Base-by-base conservation (phyloP, 2,113 vertebrate genomes). In the Macaca nemestrina region DNA sequence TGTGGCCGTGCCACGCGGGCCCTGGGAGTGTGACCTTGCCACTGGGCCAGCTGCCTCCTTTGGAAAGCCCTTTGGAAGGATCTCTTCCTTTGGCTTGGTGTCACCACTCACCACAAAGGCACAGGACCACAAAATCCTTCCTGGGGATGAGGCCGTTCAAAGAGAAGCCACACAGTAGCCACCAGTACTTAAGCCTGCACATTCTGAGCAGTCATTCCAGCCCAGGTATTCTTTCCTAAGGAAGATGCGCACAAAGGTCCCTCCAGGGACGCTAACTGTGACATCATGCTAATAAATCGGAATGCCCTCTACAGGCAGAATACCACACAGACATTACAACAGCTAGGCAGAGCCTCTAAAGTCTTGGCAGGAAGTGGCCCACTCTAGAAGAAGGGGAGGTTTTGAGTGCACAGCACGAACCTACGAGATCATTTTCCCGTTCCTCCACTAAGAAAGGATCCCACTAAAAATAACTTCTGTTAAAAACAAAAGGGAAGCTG, bases 211-310 rank as follows among this genome's bases (percentile, higher is more conserved):
- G 81, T 30, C 32, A 1, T 4, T 13, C 40, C 4, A 6, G 20
- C 76, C 32, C 45, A 3, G 86, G 52, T 52, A 38, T 10, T 45
- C 82, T 48, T 72, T 76, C 70, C 48, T n/a, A 20, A 6, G 88
- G 93, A 55, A 78, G 43, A 59, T 0, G 6, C 3, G 30, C 45
- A 64, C 0, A 3, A 12, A 73, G 89, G 61, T 6, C 0, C 3
- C 61, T 30, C 27, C 2, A 0, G 11, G 38, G 30, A 18, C 2
- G 27, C 48, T 35, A 50, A 4, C 70, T 5, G 48, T 0, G 1
- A 43, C 35, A 14, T 30, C 64, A 6, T 0, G 40, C 72, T 25
- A 13, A 12, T 5, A 45, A 85, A 64, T 14, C 52, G 61, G 80
- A 76, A 22, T 5, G n/a, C 25, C 18, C 45, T 78, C 7, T 1